phyloP scores from a whole-genome alignment of 2,888 invertebrate genomes.

The Eupsilia transversa region DNA sequence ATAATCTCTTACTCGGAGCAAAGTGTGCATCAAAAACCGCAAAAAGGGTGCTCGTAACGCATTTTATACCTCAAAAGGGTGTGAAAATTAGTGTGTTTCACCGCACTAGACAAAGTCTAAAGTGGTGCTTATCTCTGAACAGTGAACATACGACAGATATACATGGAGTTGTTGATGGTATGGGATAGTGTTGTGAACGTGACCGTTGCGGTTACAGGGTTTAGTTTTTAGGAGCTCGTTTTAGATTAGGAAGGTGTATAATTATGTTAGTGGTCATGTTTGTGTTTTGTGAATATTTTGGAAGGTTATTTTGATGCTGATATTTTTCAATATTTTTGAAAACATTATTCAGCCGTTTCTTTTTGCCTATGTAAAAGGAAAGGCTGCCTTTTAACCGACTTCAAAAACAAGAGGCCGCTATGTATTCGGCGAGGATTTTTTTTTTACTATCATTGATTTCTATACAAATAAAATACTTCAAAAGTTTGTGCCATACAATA shows the following conservation, averaged over 20 bases:
- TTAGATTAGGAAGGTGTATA: constrained; percentile 15
- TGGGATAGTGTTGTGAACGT: constrained; percentile 41
- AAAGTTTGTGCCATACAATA: background rate
- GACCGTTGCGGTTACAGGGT: constrained; percentile 15
- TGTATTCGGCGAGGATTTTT: no score
- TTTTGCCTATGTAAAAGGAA: background rate
- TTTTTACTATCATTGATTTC: no score
- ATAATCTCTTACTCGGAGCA: constrained; percentile 54
- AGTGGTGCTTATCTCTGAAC: constrained; percentile 74
- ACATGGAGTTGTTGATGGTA: constrained; percentile 52
- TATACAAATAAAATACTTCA: background rate
- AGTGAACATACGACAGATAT: constrained; percentile 62
- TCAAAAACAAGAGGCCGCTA: background rate
- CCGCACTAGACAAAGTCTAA: constrained; percentile 74
- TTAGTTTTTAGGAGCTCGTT: background rate
- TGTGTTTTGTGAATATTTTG: background rate
- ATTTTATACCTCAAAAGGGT: constrained; percentile 70
- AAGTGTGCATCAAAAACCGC: constrained; percentile 59
- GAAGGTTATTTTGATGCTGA: no score
- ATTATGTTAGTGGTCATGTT: constrained; percentile 17
- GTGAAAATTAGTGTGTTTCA: constrained; percentile 78
- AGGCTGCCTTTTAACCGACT: background rate
- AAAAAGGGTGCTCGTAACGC: constrained; percentile 59
- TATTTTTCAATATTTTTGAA: no score
- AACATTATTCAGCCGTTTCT: background rate